Conservation (phyloP, 2,797 vertebrate species). For the Tokudaia tokunoshimensis region DNA sequence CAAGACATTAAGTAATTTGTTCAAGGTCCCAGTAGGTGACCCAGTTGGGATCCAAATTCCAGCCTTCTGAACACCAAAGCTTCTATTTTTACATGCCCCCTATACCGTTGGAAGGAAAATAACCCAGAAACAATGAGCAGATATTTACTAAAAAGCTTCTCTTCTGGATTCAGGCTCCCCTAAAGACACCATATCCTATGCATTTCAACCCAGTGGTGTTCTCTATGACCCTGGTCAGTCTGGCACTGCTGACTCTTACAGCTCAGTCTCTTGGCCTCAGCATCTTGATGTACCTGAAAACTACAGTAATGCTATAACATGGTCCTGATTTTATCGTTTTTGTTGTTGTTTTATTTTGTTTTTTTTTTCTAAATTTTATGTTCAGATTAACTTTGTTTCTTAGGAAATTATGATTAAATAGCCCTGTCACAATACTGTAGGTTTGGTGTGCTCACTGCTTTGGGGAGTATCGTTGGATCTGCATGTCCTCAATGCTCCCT, state of each 20-base stretch:
- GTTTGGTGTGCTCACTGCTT: neutral
- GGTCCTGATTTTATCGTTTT: neutral
- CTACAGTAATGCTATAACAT: neutral
- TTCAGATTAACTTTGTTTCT: constrained; percentile 37
- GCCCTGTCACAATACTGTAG: neutral
- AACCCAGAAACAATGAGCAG: neutral
- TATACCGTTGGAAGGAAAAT: neutral
- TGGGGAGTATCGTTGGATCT: neutral
- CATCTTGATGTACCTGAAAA: neutral
- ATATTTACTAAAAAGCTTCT: constrained; percentile 37
- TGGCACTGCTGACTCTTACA: neutral
- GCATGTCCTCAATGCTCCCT: neutral
- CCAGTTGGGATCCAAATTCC: constrained; percentile 10
- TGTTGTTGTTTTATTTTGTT: neutral
- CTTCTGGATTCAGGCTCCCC: neutral
- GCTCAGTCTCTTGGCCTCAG: neutral
- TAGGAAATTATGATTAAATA: constrained; percentile 33
- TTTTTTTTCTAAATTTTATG: neutral
- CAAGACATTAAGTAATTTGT: constrained; percentile 38
- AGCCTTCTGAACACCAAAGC: constrained; percentile 28
- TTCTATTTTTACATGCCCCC: neutral
- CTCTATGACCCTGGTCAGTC: neutral
- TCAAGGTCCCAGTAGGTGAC: neutral
- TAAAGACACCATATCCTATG: neutral
- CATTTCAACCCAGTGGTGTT: neutral